Conservation (phyloP, 1,140 invertebrate species). For the Nomia melanderi region DNA sequence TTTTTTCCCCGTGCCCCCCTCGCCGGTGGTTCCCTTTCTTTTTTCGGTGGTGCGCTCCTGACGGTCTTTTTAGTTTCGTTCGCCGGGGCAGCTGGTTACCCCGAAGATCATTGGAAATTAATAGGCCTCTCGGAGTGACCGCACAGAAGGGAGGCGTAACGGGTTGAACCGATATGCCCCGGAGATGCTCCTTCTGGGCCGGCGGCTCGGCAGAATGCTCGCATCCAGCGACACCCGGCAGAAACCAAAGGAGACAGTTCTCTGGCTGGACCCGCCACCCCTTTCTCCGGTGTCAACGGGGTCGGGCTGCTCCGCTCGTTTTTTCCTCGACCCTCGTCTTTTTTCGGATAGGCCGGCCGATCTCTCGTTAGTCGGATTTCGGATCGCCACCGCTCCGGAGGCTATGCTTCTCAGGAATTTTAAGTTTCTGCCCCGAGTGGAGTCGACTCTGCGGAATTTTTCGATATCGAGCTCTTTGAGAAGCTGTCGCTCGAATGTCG, state of each 20-base stretch:
- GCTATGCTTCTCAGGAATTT: neutral
- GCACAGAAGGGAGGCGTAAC: constrained; percentile 62
- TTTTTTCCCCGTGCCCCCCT: constrained; percentile 30
- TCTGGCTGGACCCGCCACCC: constrained; percentile 6
- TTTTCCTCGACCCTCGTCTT: no score
- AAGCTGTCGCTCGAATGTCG: no score
- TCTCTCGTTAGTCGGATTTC: no score
- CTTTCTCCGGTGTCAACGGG: neutral
- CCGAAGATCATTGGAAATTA: constrained; percentile 75
- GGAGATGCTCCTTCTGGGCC: constrained; percentile 38
- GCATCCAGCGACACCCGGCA: no score
- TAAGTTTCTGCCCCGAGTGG: no score
- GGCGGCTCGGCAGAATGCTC: constrained; percentile 24
- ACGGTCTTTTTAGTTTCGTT: neutral
- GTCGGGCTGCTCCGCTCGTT: no score
- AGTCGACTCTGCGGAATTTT: no score
- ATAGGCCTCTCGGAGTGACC: constrained; percentile 64
- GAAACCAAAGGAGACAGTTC: no score
- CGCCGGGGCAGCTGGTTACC: constrained; percentile 69
- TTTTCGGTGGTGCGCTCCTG: neutral
- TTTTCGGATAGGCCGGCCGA: no score
- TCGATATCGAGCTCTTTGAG: no score
- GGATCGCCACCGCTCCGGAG: no score
- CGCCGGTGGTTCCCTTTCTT: constrained; percentile 42
- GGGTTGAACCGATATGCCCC: constrained; percentile 58